Conservation (phyloP, 2,113 vertebrate species). For the Calypte anna region DNA sequence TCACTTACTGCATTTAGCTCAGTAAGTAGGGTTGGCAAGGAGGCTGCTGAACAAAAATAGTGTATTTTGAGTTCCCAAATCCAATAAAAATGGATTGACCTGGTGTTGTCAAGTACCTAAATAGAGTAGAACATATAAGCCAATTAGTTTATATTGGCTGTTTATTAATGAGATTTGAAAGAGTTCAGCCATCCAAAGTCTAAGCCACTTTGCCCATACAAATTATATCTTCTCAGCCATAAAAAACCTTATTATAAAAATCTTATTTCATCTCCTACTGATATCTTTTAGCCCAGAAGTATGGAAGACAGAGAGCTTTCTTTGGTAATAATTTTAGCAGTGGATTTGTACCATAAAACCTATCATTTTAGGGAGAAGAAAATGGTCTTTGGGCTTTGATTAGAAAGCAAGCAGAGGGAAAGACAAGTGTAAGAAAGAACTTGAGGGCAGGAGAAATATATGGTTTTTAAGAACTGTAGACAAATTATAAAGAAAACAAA, state of each 20-base stretch:
- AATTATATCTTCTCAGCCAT: not conserved
- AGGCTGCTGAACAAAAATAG: conserved; percentile 25
- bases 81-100: conserved; percentile 49
- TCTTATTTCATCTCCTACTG: not conserved
- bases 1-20: conserved; percentile 2
- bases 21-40: not conserved
- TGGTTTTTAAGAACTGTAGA: not conserved
- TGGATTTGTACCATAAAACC: not conserved
- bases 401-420: not conserved
- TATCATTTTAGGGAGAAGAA: not conserved
- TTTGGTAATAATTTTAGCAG: not conserved
- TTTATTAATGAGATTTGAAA: conserved; percentile 48
- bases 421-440: not conserved
- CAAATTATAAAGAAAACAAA: not conserved
- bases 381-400: not conserved
- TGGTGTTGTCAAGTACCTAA: conserved; percentile 27
- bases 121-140: conserved; percentile 44
- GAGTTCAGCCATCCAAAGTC: not conserved
- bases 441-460: not conserved
- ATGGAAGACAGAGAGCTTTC: not conserved
- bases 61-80: conserved; percentile 50
- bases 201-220: not conserved
- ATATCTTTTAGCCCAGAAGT: not conserved
- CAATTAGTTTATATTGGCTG: conserved; percentile 22
- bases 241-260: not conserved